Evolutionary conservation across 2,888 invertebrate species (phyloP).

Genomic region (Tineola bisselliella): DNA sequence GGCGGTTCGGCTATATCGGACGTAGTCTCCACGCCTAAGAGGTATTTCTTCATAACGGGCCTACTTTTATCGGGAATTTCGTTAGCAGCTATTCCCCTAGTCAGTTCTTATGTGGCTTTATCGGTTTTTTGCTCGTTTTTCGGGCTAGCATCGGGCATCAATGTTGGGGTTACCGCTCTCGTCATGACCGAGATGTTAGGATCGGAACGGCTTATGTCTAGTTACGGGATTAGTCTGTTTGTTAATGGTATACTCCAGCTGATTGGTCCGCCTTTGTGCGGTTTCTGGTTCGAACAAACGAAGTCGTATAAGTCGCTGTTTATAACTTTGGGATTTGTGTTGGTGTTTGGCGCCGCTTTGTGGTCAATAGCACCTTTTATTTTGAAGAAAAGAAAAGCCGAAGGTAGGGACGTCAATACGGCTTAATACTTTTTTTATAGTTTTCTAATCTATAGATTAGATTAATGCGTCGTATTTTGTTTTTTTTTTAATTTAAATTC

Average conservation of each 20-base stretch:
- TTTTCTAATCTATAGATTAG: too few species aligned
- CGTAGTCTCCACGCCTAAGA: constrained; percentile 77
- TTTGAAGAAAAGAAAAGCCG: constrained; percentile 41
- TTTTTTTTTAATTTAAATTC: too few species aligned
- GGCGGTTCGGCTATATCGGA: constrained; percentile 88
- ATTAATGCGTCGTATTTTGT: too few species aligned
- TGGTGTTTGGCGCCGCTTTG: constrained; percentile 76
- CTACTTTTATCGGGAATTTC: constrained; percentile 80
- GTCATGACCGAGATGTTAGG: constrained; percentile 91
- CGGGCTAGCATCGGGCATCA: constrained; percentile 84
- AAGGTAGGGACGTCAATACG: constrained; percentile 19
- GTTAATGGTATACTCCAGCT: constrained; percentile 85
- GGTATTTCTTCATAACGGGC: constrained; percentile 85
- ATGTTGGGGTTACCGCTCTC: constrained; percentile 86
- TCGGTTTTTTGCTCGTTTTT: constrained; percentile 79
- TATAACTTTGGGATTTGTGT: constrained; percentile 75
- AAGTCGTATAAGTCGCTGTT: constrained; percentile 77
- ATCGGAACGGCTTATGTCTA: constrained; percentile 83
- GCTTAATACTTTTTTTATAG: too few species aligned
- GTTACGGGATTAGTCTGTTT: constrained; percentile 86
- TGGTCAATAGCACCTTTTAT: constrained; percentile 83
- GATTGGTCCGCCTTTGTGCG: constrained; percentile 85
- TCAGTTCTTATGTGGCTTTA: constrained; percentile 71
- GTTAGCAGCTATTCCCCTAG: constrained; percentile 75
- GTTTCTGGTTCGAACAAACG: constrained; percentile 72